These are phyloP conservation scores for Belonocnema kinseyi DNA, from an alignment of 1,140 invertebrate genomes.

Conservation along the genomic window DNA sequence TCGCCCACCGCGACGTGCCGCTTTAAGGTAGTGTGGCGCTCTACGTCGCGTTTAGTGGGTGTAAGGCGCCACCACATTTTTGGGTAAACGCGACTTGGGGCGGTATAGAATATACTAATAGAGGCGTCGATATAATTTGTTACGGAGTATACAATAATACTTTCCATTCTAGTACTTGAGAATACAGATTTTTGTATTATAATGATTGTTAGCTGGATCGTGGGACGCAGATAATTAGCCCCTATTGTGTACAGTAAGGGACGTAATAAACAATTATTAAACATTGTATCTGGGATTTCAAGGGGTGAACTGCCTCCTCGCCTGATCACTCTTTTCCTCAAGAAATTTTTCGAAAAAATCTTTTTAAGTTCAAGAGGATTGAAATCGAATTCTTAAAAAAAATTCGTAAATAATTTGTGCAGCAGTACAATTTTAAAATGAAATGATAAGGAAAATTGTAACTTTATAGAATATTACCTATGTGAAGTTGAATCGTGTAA, in stretches of 20 bases:
- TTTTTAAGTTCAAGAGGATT: too few relatives aligned
- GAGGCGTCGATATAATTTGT: not conserved
- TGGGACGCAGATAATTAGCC: slow-evolving; percentile 30
- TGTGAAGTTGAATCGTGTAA: not conserved
- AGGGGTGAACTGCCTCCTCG: not conserved
- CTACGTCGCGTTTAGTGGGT: too few relatives aligned
- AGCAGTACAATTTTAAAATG: not conserved
- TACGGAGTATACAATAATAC: not conserved
- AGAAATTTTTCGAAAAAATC: not conserved
- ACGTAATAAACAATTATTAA: slow-evolving; percentile 9
- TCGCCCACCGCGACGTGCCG: too few relatives aligned
- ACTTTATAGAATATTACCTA: not conserved
- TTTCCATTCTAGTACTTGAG: not conserved
- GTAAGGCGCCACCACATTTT: too few relatives aligned
- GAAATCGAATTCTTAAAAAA: too few relatives aligned
- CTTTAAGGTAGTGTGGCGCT: too few relatives aligned
- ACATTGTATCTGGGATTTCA: not conserved
- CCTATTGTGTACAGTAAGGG: slow-evolving; percentile 15
- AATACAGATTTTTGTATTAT: not conserved
- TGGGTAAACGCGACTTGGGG: too few relatives aligned
- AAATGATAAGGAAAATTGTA: not conserved
- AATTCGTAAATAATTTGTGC: not conserved
- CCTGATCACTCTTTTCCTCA: not conserved
- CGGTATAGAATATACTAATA: too few relatives aligned
- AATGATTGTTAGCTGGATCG: slow-evolving; percentile 26